phyloP scores from a whole-genome alignment of 1,140 invertebrate genomes.

The Papilio machaon region DNA sequence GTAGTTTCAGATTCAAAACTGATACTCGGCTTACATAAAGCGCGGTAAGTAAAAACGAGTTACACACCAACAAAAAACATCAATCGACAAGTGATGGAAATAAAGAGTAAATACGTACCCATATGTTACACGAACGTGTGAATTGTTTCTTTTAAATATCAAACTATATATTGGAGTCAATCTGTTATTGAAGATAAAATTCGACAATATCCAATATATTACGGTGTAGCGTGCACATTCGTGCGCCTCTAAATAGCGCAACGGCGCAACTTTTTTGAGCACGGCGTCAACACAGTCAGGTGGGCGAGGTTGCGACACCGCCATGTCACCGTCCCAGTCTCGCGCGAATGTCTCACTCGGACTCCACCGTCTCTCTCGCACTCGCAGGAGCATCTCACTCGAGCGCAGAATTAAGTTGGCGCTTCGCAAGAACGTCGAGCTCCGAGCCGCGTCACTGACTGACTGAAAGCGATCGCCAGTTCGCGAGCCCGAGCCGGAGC shows the following conservation, averaged over 20 bases:
- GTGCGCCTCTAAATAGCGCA: constrained; percentile 80
- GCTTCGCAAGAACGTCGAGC: constrained; percentile 77
- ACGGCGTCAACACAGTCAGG: constrained; percentile 81
- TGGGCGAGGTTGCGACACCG: constrained; percentile 81
- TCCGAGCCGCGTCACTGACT: constrained; percentile 77
- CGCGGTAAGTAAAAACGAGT: not conserved
- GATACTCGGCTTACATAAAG: not conserved
- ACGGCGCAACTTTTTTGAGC: constrained; percentile 80
- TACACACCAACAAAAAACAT: not conserved
- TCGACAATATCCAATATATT: constrained; percentile 71
- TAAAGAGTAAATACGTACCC: constrained; percentile 61
- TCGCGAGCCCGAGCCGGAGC: constrained; percentile 40
- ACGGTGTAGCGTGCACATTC: constrained; percentile 67
- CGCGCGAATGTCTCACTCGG: constrained; percentile 50
- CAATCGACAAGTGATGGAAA: constrained; percentile 44
- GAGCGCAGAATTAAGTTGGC: constrained; percentile 56
- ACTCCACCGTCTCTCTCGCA: constrained; percentile 61
- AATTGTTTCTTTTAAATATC: not conserved
- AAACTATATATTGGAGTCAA: constrained; percentile 38
- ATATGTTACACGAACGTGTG: not conserved
- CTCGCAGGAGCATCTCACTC: constrained; percentile 49
- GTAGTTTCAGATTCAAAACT: constrained; percentile 47
- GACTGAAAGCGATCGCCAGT: constrained; percentile 63
- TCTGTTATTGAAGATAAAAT: constrained; percentile 60
- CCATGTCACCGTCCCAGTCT: constrained; percentile 68